Conservation (phyloP, 2,797 vertebrate genomes). For the Carapus acus region DNA sequence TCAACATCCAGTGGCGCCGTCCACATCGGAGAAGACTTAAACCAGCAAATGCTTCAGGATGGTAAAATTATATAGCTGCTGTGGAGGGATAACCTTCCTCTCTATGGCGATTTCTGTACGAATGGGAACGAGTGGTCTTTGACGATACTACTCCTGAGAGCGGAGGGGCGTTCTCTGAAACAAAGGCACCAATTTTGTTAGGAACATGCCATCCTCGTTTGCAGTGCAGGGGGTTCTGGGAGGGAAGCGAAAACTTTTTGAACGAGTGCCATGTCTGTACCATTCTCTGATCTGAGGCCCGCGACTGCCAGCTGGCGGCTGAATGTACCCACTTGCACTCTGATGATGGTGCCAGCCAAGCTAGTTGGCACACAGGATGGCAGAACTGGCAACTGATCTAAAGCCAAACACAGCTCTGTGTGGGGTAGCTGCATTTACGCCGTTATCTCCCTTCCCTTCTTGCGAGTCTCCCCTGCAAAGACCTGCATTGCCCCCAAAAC, state of each 20-base stretch:
- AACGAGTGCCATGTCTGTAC: constrained; percentile 81
- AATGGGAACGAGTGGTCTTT: constrained; percentile 69
- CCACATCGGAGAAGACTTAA: constrained; percentile 42
- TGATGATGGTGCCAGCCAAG: constrained; percentile 73
- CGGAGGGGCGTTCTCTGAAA: constrained; percentile 78
- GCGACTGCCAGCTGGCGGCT: constrained; percentile 84
- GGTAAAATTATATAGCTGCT: constrained; percentile 49
- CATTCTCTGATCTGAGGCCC: constrained; percentile 81
- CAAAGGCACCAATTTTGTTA: constrained; percentile 73
- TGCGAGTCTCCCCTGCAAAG: constrained; percentile 20
- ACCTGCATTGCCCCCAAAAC: constrained; percentile 31
- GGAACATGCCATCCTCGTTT: constrained; percentile 82
- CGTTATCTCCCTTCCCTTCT: constrained; percentile 23
- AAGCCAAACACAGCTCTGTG: constrained; percentile 62
- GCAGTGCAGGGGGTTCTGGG: constrained; percentile 76
- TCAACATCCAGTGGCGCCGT: constrained; percentile 34
- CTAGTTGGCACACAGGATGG: constrained; percentile 68
- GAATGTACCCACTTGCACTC: constrained; percentile 75
- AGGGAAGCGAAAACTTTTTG: constrained; percentile 82
- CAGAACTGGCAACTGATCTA: constrained; percentile 68
- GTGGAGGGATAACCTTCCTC: constrained; percentile 60
- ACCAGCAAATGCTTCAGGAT: constrained; percentile 34
- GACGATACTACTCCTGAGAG: constrained; percentile 79
- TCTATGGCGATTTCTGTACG: constrained; percentile 58
- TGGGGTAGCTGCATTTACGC: constrained; percentile 48